Percentiles rank a stretch among this genome's conserved stretches.
Evolutionary conservation across 2,797 vertebrate species (phyloP).

Genomic region (Sandelia bainsii): DNA sequence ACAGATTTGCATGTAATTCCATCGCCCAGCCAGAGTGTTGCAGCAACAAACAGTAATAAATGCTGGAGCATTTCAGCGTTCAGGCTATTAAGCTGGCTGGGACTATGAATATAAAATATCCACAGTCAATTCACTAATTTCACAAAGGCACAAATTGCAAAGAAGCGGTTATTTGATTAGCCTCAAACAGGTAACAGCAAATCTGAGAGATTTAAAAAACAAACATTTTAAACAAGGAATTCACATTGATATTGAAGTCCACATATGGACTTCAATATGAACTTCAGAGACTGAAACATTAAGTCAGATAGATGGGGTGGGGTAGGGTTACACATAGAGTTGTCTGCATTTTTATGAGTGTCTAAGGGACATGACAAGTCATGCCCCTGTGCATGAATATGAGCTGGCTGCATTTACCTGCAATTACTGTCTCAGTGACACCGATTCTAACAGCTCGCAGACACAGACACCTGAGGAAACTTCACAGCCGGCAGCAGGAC

Average conservation of each 20-base stretch:
- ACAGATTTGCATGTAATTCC: background rate
- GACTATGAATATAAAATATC: background rate
- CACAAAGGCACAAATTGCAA: background rate
- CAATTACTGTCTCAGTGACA: constrained; percentile 71
- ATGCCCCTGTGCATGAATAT: constrained; percentile 45
- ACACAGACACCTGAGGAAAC: constrained; percentile 57
- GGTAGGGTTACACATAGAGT: background rate
- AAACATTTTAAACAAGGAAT: background rate
- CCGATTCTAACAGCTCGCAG: constrained; percentile 51
- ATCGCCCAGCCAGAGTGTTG: too few relatives aligned
- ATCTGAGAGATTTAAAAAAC: background rate
- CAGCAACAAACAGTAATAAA: background rate
- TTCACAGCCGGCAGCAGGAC: constrained; percentile 53
- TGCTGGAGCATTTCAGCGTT: background rate
- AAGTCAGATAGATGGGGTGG: background rate
- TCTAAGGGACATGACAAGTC: constrained; percentile 54
- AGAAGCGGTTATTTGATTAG: background rate
- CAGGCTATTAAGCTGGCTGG: background rate
- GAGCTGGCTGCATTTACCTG: constrained; percentile 56
- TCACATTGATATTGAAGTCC: too few relatives aligned
- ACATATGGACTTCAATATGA: background rate
- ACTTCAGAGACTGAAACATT: background rate
- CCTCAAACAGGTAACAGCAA: background rate
- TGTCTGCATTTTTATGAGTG: constrained; percentile 1
- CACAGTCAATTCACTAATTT: background rate